Base-by-base conservation (phyloP, 1,140 invertebrate genomes). In the Leptopilina clavipes region DNA sequence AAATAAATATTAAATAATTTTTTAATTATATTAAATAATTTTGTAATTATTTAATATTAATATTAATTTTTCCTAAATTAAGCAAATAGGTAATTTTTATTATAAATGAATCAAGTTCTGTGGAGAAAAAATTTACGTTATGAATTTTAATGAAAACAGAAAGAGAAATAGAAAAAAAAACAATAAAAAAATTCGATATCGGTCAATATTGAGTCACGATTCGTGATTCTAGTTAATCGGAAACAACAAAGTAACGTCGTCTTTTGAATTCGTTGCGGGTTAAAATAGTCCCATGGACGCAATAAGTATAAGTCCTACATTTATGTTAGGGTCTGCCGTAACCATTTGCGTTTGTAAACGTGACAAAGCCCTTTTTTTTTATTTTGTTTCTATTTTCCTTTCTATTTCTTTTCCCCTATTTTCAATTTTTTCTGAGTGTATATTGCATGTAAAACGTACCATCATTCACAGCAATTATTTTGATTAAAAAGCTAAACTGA, bases 181-280 rank as follows among this genome's bases (percentile, higher is more conserved):
- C 7, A 19, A 0, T n/a, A 22, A 43, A 17, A 71, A 71, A 71
- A 43, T 37, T 19, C 43, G 14, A 31, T n/a, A 37, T 70, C 7
- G 65, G 11, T 22, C 65, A 14, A 70, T 31, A 70, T 22, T 70
- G 45, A 54, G 72, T 79, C 76, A 70, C 54, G 75, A 79, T 79
- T 79, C 74, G 74, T 74, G 72, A 79, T 72, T 76, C 74, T 72
- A 76, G 75, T 76, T 79, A 76, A 76, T 65, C 72, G 75, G 75
- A 74, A 73, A 76, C 71, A 76, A 45, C 48, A 19, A 31, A 12
- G 71, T 73, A 75, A 73, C 75, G 45, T 22, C 73, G 45, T 72
- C 17, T 74, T 76, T 40, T 65, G 75, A 74, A 75, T 79, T 72
- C 22, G 48, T 45, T 25, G 1, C 5, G n/a, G 17, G 40, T 19